A percentile compares a stretch with the other conserved stretches of the same genome.
Conservation (phyloP, 2,797 vertebrate genomes). For the Acanthopagrus latus region DNA sequence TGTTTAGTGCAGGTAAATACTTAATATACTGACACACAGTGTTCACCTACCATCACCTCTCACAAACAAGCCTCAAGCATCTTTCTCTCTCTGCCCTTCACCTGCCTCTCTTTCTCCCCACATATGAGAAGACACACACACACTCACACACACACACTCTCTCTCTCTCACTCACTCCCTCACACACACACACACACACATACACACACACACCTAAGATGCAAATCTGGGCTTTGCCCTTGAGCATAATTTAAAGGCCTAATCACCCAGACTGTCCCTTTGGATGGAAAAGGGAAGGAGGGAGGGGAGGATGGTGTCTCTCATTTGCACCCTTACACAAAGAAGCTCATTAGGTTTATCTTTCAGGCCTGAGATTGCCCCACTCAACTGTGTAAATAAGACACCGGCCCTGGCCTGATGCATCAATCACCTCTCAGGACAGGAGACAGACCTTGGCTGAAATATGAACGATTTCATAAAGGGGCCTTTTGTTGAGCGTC, state of each 20-base stretch:
- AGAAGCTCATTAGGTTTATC: constrained; percentile 99
- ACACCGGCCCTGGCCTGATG: constrained; percentile 77
- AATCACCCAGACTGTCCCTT: constrained; percentile 93
- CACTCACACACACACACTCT: constrained; percentile 46
- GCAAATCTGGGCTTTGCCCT: constrained; percentile 99
- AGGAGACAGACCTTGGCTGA: constrained; percentile 75
- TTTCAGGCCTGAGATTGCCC: constrained; percentile 91
- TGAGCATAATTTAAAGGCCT: constrained; percentile 99
- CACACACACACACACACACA: constrained; percentile 55
- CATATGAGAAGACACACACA: constrained; percentile 54
- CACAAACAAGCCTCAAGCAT: constrained; percentile 77
- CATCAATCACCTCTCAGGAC: constrained; percentile 83
- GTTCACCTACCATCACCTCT: constrained; percentile 66
- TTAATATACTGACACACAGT: constrained; percentile 61
- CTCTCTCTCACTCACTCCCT: constrained; percentile 42
- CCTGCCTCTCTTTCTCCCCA: constrained; percentile 85
- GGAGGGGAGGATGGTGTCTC: constrained; percentile 90
- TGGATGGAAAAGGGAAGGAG: constrained; percentile 80
- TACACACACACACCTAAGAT: constrained; percentile 86
- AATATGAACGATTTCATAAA: constrained; percentile 82
- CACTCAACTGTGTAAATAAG: constrained; percentile 91
- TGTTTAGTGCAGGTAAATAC: constrained; percentile 67
- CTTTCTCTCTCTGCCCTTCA: constrained; percentile 78
- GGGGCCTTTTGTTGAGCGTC: constrained; percentile 72
- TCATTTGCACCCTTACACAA: constrained; percentile 98